Conservation (phyloP, 2,113 vertebrate species). For the Semicossyphus pulcher region DNA sequence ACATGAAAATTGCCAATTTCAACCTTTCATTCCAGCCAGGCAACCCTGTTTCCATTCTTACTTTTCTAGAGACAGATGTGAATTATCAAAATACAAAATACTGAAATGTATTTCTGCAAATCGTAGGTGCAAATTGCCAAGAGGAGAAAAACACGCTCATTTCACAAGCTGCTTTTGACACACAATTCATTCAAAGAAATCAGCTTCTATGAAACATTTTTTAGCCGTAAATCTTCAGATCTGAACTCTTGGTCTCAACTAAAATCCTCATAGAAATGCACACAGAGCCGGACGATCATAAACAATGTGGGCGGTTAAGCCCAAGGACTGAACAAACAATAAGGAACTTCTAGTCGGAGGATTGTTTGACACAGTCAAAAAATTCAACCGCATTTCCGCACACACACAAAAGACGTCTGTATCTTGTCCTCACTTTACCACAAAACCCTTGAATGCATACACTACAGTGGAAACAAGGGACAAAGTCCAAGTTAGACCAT, state of each 20-base stretch:
- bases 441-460: too few relatives aligned
- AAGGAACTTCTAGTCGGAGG: not conserved
- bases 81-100: slow-evolving; percentile 14
- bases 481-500: not conserved
- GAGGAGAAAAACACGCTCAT: not conserved
- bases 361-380: slow-evolving; percentile 6
- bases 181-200: not conserved
- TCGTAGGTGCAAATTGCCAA: not conserved
- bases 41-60: slow-evolving; percentile 15
- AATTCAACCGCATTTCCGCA: not conserved
- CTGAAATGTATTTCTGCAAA: not conserved
- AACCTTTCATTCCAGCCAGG: slow-evolving; percentile 30
- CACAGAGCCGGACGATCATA: slow-evolving; percentile 1
- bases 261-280: not conserved
- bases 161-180: not conserved
- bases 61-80: slow-evolving; percentile 15
- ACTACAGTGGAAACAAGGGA: slow-evolving; percentile 6
- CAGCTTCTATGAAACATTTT: not conserved
- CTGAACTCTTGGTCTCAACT: not conserved
- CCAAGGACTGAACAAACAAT: not conserved
- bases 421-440: not conserved
- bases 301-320: not conserved
- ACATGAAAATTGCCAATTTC: slow-evolving; percentile 48
- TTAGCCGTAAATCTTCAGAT: not conserved
- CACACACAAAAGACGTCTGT: not conserved